A percentile compares a stretch with the other conserved stretches of the same genome.
Conservation (phyloP, 1,140 invertebrate species). For the Paraescarpia echinospica region DNA sequence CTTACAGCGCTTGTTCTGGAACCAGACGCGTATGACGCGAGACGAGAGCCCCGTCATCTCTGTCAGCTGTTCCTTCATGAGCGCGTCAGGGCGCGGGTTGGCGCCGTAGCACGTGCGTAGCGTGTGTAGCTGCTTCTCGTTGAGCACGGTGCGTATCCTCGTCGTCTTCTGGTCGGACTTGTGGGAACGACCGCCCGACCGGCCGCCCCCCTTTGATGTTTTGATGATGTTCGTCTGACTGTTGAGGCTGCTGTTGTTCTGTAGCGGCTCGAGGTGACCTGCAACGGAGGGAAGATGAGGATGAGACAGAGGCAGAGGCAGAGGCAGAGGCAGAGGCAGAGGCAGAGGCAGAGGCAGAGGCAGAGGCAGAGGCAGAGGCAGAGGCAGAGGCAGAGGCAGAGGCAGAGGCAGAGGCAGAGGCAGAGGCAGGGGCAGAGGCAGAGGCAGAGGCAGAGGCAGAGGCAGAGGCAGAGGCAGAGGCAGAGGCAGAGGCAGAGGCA, state of each 20-base stretch:
- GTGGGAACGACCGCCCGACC: slow-evolving; percentile 6
- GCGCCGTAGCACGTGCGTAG: slow-evolving; percentile 87
- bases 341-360: background rate
- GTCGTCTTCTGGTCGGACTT: slow-evolving; percentile 76
- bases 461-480: background rate
- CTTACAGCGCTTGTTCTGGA: slow-evolving; percentile 96
- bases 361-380: background rate
- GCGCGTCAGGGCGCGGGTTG: slow-evolving; percentile 95
- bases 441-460: background rate
- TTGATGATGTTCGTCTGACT: slow-evolving; percentile 25
- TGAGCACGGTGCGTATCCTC: slow-evolving; percentile 93
- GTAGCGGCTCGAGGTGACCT: background rate
- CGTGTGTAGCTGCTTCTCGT: slow-evolving; percentile 97
- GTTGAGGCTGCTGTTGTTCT: slow-evolving; percentile 13
- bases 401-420: background rate
- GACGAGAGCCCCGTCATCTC: slow-evolving; percentile 97
- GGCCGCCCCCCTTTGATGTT: slow-evolving; percentile 8
- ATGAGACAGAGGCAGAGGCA: background rate
- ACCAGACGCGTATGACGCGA: slow-evolving; percentile 96
- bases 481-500: background rate
- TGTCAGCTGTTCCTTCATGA: slow-evolving; percentile 99
- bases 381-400: too few relatives aligned
- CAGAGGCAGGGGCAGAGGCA: too few relatives aligned
- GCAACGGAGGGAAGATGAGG: background rate
- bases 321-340: background rate